Base-by-base conservation (phyloP, 2,888 invertebrate species). In the Lasioglossum villosulum region DNA sequence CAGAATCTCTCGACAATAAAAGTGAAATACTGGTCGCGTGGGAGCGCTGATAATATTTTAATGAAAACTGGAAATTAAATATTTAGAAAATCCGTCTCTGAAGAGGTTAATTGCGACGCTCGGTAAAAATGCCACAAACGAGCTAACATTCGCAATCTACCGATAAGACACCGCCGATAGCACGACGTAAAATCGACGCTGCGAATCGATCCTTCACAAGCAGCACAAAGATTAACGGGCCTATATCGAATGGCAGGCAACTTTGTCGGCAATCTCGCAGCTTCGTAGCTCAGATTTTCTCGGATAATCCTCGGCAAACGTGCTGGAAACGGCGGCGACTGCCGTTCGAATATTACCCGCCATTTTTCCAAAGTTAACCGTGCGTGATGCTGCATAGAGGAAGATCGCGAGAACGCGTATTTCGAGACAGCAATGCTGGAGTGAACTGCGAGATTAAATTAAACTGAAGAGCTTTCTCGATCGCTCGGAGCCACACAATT, bases 261-360 rank as follows among this genome's bases (percentile, higher is more conserved):
- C n/a, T 59, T n/a, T 14, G 12, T 12, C 56, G 56, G 52, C 56
- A 56, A 56, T 56, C 56, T 56, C 56, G 23, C 56, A n/a, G 59
- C 23, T 52, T 52, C 23, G 5, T 23, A 2, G 19, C 23, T 23
- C 52, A 23, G 52, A 52, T 23, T 23, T 52, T 52, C 52, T 52
- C 23, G 52, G 52, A 52, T 52, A 52, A 52, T 66, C 19, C 66
- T 66, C 34, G 34, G 19, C 6, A 66, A 66, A 66, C 34, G 34
- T 66, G 30, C 30, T 19, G 30, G 1, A 4, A 14, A 4, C 56
- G 56, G n/a, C 56, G 19, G 12, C 1, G n/a, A 12, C 4, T 27
- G n/a, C 23, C 59, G 30, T 66, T 66, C 19, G 34, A 66, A 66
- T 66, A 66, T 66, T 66, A 34, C 30, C 66, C 66, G 66, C 66